These are phyloP conservation scores for Marronus borbonicus DNA, from an alignment of 2,888 invertebrate genomes.

Conservation along the genomic window DNA sequence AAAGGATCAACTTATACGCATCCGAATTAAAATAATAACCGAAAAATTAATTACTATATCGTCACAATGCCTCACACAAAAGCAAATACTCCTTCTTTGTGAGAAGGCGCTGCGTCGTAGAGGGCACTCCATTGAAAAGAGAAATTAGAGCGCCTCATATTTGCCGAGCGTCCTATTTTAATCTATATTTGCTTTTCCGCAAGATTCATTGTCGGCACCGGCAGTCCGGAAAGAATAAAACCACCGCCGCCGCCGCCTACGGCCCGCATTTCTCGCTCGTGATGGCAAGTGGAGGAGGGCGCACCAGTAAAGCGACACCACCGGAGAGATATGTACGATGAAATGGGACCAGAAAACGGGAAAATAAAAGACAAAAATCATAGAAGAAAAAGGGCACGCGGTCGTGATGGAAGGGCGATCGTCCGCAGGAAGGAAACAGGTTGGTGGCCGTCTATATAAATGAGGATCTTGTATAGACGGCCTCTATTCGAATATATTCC, in stretches of 20 bases:
- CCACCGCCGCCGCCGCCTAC: too few relatives aligned
- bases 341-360: too few relatives aligned
- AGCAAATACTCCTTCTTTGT: not conserved
- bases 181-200: slow-evolving; percentile 41
- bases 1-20: not conserved
- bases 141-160: slow-evolving; percentile 42
- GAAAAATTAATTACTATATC: slow-evolving; percentile 18
- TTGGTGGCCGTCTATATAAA: too few relatives aligned
- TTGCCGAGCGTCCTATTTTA: slow-evolving; percentile 41
- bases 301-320: too few relatives aligned
- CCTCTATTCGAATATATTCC: too few relatives aligned
- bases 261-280: slow-evolving; percentile 14
- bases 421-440: too few relatives aligned
- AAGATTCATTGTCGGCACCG: slow-evolving; percentile 34
- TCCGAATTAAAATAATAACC: not conserved
- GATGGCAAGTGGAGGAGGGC: not conserved
- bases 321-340: too few relatives aligned
- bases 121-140: slow-evolving; percentile 34
- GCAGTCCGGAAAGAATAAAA: slow-evolving; percentile 4
- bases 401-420: too few relatives aligned
- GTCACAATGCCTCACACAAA: slow-evolving; percentile 16
- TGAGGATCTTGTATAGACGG: too few relatives aligned
- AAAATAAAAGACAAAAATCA: too few relatives aligned
- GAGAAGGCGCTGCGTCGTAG: not conserved
- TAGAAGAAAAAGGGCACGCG: too few relatives aligned